A percentile compares a stretch with the other conserved stretches of the same genome.
Conservation (phyloP, 2,113 vertebrate species). For the Stomatorhinus ivindoensis region DNA sequence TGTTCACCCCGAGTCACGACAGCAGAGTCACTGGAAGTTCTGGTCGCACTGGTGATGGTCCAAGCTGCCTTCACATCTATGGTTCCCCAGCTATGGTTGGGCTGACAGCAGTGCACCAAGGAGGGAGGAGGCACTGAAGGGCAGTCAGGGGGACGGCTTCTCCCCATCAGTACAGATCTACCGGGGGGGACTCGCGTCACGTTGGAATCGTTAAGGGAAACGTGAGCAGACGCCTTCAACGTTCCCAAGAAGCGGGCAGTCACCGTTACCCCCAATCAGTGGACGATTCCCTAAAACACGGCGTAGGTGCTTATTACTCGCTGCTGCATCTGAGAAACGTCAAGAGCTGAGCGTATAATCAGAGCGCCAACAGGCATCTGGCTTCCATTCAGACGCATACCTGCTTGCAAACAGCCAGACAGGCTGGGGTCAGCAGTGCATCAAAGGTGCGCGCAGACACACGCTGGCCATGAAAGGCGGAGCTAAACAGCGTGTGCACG, state of each 20-base stretch:
- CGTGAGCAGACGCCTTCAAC: not conserved
- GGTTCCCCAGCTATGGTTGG: not conserved
- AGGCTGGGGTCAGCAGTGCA: not conserved
- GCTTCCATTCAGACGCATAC: not conserved
- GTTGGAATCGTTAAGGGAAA: not conserved
- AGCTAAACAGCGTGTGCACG: not conserved
- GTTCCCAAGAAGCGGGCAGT: not conserved
- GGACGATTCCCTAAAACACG: not conserved
- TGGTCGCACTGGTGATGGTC: conserved; percentile 19
- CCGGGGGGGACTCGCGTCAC: not conserved
- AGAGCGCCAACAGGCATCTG: not conserved
- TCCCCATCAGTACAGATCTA: not conserved
- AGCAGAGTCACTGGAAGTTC: conserved; percentile 26
- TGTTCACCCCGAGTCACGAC: not conserved
- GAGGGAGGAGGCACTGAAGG: conserved; percentile 45
- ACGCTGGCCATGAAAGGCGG: not conserved
- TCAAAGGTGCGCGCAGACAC: not conserved
- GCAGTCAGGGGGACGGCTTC: conserved; percentile 18
- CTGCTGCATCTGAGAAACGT: not conserved
- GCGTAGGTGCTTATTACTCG: not conserved
- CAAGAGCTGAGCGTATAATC: not conserved
- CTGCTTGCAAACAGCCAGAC: not conserved
- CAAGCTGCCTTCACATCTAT: not conserved
- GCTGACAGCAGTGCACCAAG: conserved; percentile 28
- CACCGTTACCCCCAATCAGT: not conserved